Evolutionary conservation across 1,140 invertebrate genomes (phyloP).

Genomic region (Caerostris extrusa): DNA sequence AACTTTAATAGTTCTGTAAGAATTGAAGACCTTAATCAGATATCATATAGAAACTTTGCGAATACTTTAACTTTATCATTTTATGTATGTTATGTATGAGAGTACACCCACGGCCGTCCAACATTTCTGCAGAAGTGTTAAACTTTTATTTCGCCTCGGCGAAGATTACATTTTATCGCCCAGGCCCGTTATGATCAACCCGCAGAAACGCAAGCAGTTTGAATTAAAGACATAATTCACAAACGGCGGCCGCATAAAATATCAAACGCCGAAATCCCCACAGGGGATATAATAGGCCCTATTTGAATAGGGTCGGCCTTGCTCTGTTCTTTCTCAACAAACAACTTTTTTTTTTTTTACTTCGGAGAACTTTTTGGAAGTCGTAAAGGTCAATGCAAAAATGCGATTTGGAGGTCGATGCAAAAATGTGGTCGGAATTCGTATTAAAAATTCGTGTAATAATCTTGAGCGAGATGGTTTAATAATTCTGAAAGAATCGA

Average conservation of each 20-base stretch:
- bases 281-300: not conserved
- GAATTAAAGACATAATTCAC: constrained; percentile 40
- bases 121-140: constrained; percentile 24
- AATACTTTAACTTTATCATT: too few relatives aligned
- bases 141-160: constrained; percentile 58
- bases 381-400: not conserved
- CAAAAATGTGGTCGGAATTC: not conserved
- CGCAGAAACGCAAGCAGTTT: not conserved
- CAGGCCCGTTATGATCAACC: not conserved
- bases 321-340: not conserved
- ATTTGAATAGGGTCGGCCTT: constrained; percentile 9
- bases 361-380: not conserved
- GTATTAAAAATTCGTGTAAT: not conserved
- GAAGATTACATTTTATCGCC: constrained; percentile 50
- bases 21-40: too few relatives aligned
- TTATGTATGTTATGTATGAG: too few relatives aligned
- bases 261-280: not conserved
- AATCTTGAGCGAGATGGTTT: not conserved
- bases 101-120: not conserved
- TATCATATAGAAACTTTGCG: too few relatives aligned
- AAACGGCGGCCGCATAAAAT: constrained; percentile 36
- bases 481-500: not conserved
- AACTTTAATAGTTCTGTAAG: not conserved
- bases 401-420: not conserved
- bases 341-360: not conserved